Evolutionary conservation across 2,888 invertebrate species (phyloP).

Genomic region (Campoplex capitator): DNA sequence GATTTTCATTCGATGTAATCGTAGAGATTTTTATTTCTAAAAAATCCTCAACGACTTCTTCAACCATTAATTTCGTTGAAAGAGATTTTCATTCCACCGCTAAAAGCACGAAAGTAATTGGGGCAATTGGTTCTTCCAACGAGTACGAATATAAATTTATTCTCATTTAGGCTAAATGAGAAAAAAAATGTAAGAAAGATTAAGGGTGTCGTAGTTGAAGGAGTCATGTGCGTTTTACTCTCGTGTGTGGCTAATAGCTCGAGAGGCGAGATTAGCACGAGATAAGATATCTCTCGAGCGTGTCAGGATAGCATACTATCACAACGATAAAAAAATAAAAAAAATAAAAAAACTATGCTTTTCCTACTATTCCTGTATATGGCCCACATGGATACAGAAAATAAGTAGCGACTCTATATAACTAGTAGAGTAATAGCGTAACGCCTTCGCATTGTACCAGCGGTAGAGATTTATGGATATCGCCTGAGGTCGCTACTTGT

Average conservation of each 20-base stretch:
- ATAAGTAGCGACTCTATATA: slow-evolving; percentile 50
- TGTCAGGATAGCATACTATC: slow-evolving; percentile 41
- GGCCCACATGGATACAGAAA: not conserved
- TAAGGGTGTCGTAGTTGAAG: slow-evolving; percentile 35
- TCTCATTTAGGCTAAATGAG: not conserved
- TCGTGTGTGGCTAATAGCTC: slow-evolving; percentile 68
- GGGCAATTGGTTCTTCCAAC: not conserved
- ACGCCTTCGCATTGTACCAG: slow-evolving; percentile 72
- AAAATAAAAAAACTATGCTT: not conserved
- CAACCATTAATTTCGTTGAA: too few relatives aligned
- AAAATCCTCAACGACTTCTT: not conserved
- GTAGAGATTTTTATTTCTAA: too few relatives aligned
- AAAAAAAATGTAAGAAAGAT: slow-evolving; percentile 15
- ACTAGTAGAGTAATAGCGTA: slow-evolving; percentile 67
- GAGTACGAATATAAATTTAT: not conserved
- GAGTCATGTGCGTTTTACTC: slow-evolving; percentile 52
- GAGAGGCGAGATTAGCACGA: slow-evolving; percentile 65
- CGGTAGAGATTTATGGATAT: slow-evolving; percentile 74
- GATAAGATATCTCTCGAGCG: slow-evolving; percentile 67
- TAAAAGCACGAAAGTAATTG: not conserved
- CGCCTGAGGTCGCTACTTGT: slow-evolving; percentile 74
- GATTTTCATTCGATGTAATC: too few relatives aligned
- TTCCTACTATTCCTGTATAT: slow-evolving; percentile 19
- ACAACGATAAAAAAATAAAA: not conserved
- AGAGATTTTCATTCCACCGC: not conserved